Evolutionary conservation across 92 coral and sea anemone genomes (phyloP), one percentile per base, ranked within the genome.

Genomic region (Muricea muricata): DNA sequence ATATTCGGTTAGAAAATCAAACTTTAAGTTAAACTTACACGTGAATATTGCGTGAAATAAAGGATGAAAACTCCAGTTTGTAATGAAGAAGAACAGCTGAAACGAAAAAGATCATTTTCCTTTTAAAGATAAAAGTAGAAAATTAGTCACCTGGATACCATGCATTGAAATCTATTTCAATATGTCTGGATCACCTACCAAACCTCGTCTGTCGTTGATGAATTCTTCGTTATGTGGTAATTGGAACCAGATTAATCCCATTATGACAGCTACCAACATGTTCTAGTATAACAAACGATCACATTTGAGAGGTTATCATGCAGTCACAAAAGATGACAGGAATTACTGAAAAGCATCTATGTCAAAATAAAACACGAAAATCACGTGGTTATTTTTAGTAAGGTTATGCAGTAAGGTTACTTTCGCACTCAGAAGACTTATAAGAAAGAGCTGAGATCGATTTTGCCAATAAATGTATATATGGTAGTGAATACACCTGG

Each of bases 181-280:
- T n/a, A n/a, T n/a, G n/a, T n/a, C n/a, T n/a, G n/a, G n/a, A n/a
- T n/a, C n/a, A 88, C 93, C 24, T 84, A 94, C 98, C 95, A 94
- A 47, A 7, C 97, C 94, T 67, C 91, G 90, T 92, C 98, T 84
- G 90, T 95, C 97, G 33, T 79, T 46, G 50, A 95, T 93, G 18
- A 91, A 89, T 32, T 95, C 93, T 75, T 92, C 98, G 26, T 74
- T 83, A 88, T 95, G 91, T 20, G 97, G 97, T 56, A 89, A 42
- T 42, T 92, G 97, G 73, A 93, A 95, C 98, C 98, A 95, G 57
- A 95, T 92, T 57, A 90, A 21, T 3, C 94, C 96, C 23, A 69
- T 41, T 17, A 95, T 45, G 28, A 93, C 2, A 0, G 98, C 94
- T 3, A 95, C 82, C 34, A 84, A 18, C 14, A 90, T n/a, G 30